Conservation (phyloP, 2,113 vertebrate species). For the Lophura nycthemera region DNA sequence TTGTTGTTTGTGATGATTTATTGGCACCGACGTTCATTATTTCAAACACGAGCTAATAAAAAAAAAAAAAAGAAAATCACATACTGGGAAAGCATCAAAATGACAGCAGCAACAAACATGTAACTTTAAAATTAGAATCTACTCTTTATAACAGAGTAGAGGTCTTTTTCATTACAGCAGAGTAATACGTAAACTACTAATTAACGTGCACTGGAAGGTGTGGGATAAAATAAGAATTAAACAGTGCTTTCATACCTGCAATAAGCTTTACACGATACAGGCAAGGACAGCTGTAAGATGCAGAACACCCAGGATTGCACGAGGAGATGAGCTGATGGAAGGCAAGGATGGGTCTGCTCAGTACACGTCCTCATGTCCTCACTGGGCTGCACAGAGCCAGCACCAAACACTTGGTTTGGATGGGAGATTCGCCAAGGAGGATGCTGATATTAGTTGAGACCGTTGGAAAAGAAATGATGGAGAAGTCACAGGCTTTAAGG, state of each 20-base stretch:
- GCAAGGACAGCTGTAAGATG: not conserved
- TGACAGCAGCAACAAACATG: conserved; percentile 35
- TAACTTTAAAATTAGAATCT: conserved; percentile 28
- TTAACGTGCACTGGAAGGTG: conserved; percentile 25
- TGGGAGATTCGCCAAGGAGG: not conserved
- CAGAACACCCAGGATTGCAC: conserved; percentile 16
- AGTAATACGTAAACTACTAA: conserved; percentile 50
- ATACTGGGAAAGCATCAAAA: conserved; percentile 37
- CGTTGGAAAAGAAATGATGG: not conserved
- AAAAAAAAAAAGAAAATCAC: conserved; percentile 46
- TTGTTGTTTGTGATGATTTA: not conserved
- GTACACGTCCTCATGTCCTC: conserved; percentile 34
- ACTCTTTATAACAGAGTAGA: conserved; percentile 37
- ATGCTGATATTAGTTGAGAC: not conserved
- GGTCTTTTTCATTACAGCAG: conserved; percentile 35
- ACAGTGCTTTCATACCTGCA: conserved; percentile 35
- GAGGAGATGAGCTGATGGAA: not conserved
- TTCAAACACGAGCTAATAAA: conserved; percentile 42
- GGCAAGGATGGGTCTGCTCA: not conserved
- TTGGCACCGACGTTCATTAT: conserved; percentile 10
- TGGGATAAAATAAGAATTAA: conserved; percentile 57
- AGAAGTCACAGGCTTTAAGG: not conserved
- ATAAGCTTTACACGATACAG: not conserved
- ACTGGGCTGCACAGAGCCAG: fast-evolving
- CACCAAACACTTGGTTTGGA: not conserved